Percentiles rank a stretch among this genome's conserved stretches.
These are phyloP conservation scores for Menura novaehollandiae DNA, from an alignment of 2,113 vertebrate species.

Conservation along the genomic window DNA sequence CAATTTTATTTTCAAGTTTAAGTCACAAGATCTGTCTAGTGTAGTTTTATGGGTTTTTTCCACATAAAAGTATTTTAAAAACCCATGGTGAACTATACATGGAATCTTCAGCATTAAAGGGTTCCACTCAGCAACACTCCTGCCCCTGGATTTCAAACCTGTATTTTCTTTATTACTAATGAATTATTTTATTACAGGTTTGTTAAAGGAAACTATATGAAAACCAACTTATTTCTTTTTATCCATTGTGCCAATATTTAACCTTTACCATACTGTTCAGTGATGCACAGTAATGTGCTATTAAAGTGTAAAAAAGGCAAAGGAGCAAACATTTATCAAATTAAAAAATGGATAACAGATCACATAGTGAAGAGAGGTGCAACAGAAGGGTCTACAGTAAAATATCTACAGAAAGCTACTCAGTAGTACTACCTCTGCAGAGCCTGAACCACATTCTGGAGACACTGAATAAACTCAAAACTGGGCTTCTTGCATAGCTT, in stretches of 20 bases:
- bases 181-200: not conserved
- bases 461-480: not conserved
- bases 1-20: constrained; percentile 19
- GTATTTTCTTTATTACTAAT: not conserved
- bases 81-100: not conserved
- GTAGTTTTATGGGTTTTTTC: not conserved
- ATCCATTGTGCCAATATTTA: not conserved
- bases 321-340: not conserved
- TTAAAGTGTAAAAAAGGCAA: not conserved
- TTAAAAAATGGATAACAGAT: not conserved
- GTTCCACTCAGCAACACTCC: not conserved
- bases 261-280: not conserved
- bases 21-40: not conserved
- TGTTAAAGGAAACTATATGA: not conserved
- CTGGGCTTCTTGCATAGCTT: not conserved
- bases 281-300: not conserved
- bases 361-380: not conserved
- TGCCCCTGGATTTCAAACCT: not conserved
- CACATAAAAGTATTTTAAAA: not conserved
- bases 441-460: not conserved
- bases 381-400: not conserved
- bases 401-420: not conserved
- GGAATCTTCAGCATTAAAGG: not conserved
- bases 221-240: not conserved
- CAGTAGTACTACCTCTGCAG: not conserved